Evolutionary conservation across 2,113 vertebrate species (phyloP).

Genomic region (Myocastor coypus): DNA sequence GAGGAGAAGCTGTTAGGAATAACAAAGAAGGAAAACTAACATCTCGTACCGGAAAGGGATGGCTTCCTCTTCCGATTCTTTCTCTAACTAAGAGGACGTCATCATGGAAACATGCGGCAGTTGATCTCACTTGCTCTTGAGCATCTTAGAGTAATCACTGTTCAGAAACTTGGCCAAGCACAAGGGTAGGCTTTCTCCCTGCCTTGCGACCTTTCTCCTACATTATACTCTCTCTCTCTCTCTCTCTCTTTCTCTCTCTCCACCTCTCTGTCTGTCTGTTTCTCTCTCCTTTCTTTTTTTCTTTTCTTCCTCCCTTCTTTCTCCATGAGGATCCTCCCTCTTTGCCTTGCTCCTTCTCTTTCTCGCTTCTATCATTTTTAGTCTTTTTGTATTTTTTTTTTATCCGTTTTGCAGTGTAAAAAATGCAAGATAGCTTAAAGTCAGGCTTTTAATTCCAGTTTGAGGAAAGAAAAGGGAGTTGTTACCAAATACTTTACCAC

Average conservation of each 20-base stretch:
- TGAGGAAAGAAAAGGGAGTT: background rate
- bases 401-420: background rate
- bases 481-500: constrained; percentile 47
- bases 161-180: background rate
- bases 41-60: background rate
- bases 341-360: background rate
- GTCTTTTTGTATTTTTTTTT: background rate
- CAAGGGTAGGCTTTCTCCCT: background rate
- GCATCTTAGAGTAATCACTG: background rate
- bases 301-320: background rate
- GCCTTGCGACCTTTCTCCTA: background rate
- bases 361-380: background rate
- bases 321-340: background rate
- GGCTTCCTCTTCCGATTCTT: background rate
- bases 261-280: no score
- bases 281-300: no score
- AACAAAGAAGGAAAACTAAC: constrained; percentile 1
- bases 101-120: background rate
- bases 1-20: background rate
- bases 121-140: background rate
- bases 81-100: background rate
- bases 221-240: rapidly evolving
- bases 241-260: rapidly evolving
- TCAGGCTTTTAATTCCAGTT: background rate
- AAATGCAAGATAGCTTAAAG: constrained; percentile 24